Evolutionary conservation across 2,797 vertebrate species (phyloP).

Genomic region (Oreortyx pictus): DNA sequence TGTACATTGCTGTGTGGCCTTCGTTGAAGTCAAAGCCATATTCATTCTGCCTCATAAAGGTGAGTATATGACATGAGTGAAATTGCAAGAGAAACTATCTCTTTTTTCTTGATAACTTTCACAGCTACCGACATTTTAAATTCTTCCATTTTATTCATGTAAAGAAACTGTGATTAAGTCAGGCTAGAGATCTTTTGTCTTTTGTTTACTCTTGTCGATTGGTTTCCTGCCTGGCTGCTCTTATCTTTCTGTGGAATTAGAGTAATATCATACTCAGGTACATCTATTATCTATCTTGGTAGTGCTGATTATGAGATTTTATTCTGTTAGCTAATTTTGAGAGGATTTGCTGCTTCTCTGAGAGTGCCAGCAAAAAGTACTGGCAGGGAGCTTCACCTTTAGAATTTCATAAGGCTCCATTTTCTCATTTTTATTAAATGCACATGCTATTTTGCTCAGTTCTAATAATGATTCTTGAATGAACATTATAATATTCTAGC

Average conservation of each 20-base stretch:
- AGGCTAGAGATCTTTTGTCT: not conserved
- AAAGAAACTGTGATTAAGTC: not conserved
- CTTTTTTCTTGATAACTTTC: not conserved
- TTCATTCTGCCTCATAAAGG: not conserved
- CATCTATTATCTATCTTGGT: not conserved
- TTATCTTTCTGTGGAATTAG: not conserved
- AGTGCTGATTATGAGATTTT: not conserved
- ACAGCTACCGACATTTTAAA: not conserved
- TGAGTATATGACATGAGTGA: fast-evolving
- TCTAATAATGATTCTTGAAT: not conserved
- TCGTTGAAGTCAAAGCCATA: not conserved
- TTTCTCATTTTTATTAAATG: not conserved
- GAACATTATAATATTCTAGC: not conserved
- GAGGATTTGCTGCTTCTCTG: not conserved
- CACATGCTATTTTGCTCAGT: not conserved
- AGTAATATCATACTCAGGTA: fast-evolving
- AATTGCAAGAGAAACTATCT: not conserved
- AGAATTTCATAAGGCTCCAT: not conserved
- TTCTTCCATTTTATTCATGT: not conserved
- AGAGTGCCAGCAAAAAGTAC: not conserved
- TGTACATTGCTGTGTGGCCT: not conserved
- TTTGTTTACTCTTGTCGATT: not conserved
- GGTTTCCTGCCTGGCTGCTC: not conserved
- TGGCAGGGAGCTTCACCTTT: not conserved
- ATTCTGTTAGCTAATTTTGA: not conserved